A percentile compares a stretch with the other conserved stretches of the same genome.
These are phyloP conservation scores for Belonocnema kinseyi DNA, from an alignment of 1,140 invertebrate genomes.

Conservation along the genomic window DNA sequence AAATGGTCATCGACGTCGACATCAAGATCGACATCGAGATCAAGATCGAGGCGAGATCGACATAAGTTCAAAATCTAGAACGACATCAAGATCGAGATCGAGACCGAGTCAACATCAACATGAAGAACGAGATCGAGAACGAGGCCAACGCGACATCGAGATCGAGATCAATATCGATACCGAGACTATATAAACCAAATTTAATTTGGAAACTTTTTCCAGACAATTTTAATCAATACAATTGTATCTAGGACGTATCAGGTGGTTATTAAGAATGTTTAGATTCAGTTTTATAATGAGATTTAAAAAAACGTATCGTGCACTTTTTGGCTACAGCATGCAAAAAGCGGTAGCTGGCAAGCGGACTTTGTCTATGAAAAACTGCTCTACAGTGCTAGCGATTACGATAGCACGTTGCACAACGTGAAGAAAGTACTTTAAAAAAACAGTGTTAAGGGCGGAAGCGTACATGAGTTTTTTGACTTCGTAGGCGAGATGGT, in stretches of 20 bases:
- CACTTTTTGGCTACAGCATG: slow-evolving; percentile 8
- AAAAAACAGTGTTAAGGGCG: slow-evolving; percentile 72
- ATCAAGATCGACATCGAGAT: too few species aligned
- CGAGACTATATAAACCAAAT: too few species aligned
- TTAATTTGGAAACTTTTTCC: too few species aligned
- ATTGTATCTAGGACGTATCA: background rate
- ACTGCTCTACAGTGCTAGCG: slow-evolving; percentile 14
- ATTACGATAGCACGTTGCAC: slow-evolving; percentile 25
- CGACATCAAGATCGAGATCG: too few species aligned
- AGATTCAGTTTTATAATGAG: background rate
- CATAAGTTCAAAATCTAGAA: too few species aligned
- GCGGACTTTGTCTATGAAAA: background rate
- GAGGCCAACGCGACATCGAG: too few species aligned
- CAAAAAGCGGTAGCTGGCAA: slow-evolving; percentile 17
- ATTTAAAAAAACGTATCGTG: background rate
- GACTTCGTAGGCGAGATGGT: slow-evolving; percentile 99
- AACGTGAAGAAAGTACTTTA: slow-evolving; percentile 32
- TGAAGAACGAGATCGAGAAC: too few species aligned
- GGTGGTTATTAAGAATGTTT: background rate
- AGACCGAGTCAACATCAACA: too few species aligned
- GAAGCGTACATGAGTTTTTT: slow-evolving; percentile 99
- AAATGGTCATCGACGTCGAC: too few species aligned
- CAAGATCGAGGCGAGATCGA: too few species aligned
- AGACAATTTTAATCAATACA: background rate
- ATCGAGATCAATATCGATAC: too few species aligned